Evolutionary conservation across 2,888 invertebrate species (phyloP).

Genomic region (Troides oblongomaculatus): DNA sequence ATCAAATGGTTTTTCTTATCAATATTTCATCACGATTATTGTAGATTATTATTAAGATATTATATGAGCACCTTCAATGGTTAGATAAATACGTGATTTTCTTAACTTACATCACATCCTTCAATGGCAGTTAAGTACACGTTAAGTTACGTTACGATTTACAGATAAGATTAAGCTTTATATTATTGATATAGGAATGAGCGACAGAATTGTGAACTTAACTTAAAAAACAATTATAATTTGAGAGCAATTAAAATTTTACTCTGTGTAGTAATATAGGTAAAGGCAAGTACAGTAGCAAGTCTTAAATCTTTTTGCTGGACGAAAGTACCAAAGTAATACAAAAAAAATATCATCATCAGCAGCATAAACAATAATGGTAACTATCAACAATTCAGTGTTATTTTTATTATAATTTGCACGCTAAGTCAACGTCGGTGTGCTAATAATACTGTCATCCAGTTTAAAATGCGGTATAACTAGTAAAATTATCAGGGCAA

Average conservation of each 20-base stretch:
- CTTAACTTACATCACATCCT: slow-evolving; percentile 19
- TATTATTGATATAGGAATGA: not conserved
- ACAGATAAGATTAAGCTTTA: slow-evolving; percentile 20
- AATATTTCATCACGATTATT: slow-evolving; percentile 12
- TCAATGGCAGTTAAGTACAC: slow-evolving; percentile 7
- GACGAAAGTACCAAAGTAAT: no score
- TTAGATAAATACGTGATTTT: slow-evolving; percentile 28
- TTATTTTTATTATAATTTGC: no score
- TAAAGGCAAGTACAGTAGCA: no score
- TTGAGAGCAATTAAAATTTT: not conserved
- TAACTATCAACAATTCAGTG: no score
- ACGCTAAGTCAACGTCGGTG: no score
- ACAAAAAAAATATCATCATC: no score
- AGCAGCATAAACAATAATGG: no score
- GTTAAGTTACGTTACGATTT: slow-evolving; percentile 20
- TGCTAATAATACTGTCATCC: no score
- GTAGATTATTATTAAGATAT: slow-evolving; percentile 17
- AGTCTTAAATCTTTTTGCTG: no score
- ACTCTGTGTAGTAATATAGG: no score
- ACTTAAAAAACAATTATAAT: not conserved
- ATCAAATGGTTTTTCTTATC: not conserved
- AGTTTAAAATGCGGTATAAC: no score
- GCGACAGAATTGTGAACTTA: not conserved
- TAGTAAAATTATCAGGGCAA: no score
- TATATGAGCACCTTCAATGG: slow-evolving; percentile 4